Base-by-base conservation (phyloP, 92 coral and sea anemone genomes). In the Diadumene lineata region DNA sequence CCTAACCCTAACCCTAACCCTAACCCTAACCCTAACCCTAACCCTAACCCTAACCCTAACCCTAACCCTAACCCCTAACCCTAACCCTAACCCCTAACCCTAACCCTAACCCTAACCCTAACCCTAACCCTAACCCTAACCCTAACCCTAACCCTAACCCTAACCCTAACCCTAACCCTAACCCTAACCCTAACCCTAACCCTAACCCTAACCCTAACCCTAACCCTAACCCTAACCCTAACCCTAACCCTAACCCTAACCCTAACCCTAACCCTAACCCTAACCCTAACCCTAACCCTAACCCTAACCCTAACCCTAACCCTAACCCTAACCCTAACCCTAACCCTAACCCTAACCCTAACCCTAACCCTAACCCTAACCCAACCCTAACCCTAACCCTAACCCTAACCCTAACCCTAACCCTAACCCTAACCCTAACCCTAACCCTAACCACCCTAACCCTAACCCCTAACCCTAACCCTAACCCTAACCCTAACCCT, bases 141-240 rank as follows among this genome's bases (percentile, higher is more conserved):
- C 85, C 65, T 51, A 79, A 66, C 84, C 84, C 61, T 51, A 79
- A 66, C 84, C 77, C 44, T 70, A 28, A 78, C 84, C 51, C 18
- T 70, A 28, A 81, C 73, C 31, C 46, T 66, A 55, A 81, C 82
- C 56, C 46, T 66, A 62, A 80, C 84, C 79, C 62, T 71, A 70
- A 79, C 84, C 79, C 62, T 71, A 62, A 80, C 85, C 58, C 63
- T 50, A 70, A 70, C 84, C 79, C 62, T 71, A 73, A 80, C 85
- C 75, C 50, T 72, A 53, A 32, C 64, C 64, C 70, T 33, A 32
- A 31, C 79, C 61, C 48, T 25, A 74, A 56, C 79, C 79, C 79
- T 74, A 56, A 74, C 57, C 67, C 85, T 73, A 72, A 81, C 79
- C 85, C 85, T 73, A 73, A 81, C 80, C 85, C 85, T 34, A 72